These are phyloP conservation scores for Argyrosomus japonicus DNA, from an alignment of 2,113 vertebrate species.

Conservation along the genomic window DNA sequence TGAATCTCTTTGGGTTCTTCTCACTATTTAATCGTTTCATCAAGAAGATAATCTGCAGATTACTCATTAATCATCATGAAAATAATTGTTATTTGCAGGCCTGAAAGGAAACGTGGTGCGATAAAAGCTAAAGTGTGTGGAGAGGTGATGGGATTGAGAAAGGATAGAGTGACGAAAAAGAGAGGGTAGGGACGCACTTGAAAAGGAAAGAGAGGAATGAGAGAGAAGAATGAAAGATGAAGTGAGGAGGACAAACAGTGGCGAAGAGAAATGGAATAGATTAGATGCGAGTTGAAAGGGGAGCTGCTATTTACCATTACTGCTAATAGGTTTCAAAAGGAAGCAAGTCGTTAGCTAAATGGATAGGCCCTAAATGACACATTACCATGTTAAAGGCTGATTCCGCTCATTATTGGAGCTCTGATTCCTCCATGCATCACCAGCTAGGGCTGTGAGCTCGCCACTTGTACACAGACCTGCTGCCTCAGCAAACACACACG, in stretches of 20 bases:
- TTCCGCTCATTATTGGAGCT: conserved; percentile 77
- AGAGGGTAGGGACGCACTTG: not conserved
- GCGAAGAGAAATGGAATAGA: conserved; percentile 29
- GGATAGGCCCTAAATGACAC: conserved; percentile 81
- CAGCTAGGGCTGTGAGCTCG: conserved; percentile 48
- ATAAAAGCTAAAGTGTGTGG: not conserved
- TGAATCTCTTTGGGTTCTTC: not conserved
- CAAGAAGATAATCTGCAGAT: not conserved
- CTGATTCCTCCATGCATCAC: conserved; percentile 77
- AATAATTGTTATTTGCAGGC: not conserved
- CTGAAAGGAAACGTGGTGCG: not conserved
- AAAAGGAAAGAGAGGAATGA: not conserved
- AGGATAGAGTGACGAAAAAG: not conserved
- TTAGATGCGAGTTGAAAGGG: conserved; percentile 60
- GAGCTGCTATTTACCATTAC: conserved; percentile 76
- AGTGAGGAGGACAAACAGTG: conserved; percentile 8
- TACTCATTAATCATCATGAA: not conserved
- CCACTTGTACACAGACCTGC: conserved; percentile 63
- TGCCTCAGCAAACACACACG: conserved; percentile 68
- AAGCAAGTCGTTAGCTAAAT: conserved; percentile 80
- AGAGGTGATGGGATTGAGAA: not conserved
- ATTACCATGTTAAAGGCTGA: conserved; percentile 81
- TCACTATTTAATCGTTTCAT: not conserved
- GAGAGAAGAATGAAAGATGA: not conserved
- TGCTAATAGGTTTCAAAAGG: conserved; percentile 82